Conservation (phyloP, 2,797 vertebrate species). For the Neostethus bicornis region DNA sequence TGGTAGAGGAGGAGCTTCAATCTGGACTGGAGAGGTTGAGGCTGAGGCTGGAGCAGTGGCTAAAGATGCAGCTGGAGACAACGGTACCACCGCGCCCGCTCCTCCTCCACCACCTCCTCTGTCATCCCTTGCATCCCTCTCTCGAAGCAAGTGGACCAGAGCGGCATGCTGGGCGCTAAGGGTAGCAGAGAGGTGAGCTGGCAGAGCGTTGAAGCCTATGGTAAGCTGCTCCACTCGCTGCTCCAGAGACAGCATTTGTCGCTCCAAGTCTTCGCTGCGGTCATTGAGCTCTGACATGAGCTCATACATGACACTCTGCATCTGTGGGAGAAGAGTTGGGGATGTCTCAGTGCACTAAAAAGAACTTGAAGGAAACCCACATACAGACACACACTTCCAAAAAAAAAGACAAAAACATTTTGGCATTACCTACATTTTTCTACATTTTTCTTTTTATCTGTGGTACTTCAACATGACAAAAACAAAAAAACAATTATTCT, state of each 20-base stretch:
- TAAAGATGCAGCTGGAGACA: slow-evolving; percentile 61
- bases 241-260: slow-evolving; percentile 86
- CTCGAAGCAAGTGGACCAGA: slow-evolving; percentile 80
- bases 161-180: slow-evolving; percentile 82
- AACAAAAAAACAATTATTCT: too few species aligned
- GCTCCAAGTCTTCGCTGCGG: slow-evolving; percentile 85
- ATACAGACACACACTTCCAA: slow-evolving; percentile 22
- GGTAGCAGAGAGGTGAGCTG: slow-evolving; percentile 82
- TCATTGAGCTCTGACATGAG: slow-evolving; percentile 86
- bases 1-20: slow-evolving; percentile 42
- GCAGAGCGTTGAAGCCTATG: slow-evolving; percentile 81
- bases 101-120: slow-evolving; percentile 48
- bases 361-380: slow-evolving; percentile 2
- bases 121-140: slow-evolving; percentile 71
- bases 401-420: slow-evolving; percentile 7
- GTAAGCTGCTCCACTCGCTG: slow-evolving; percentile 84
- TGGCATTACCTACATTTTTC: too few species aligned
- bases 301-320: slow-evolving; percentile 87
- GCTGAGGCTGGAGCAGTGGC: slow-evolving; percentile 34
- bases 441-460: too few species aligned
- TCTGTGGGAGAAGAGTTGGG: slow-evolving; percentile 61
- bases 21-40: slow-evolving; percentile 54
- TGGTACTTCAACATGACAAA: too few species aligned
- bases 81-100: slow-evolving; percentile 59
- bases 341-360: slow-evolving; percentile 40